Evolutionary conservation across 2,888 invertebrate genomes (phyloP), one percentile per base, ranked within the genome.

Genomic region (Reticulitermes lucifugus): DNA sequence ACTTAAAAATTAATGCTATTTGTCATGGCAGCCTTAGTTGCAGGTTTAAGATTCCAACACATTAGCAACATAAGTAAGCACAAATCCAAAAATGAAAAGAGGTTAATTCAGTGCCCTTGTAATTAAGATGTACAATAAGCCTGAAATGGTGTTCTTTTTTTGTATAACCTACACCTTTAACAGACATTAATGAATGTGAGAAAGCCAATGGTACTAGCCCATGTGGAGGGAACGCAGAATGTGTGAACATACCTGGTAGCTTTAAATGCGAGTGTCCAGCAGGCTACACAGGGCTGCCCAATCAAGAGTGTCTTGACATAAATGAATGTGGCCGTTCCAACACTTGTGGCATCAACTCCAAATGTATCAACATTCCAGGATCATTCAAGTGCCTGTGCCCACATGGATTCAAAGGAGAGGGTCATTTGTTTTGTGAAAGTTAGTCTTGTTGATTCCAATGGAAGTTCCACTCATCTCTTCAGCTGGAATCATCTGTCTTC

Each of bases 351-450:
- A 92, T 93, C 89, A 95, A 96, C 91, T 95, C 96, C 88, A 94
- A 95, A 91, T 97, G 96, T 92, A 94, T 94, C 91, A 97, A 97
- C 91, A 93, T 95, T 83, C 94, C 94, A n/a, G 96, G 96, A 88
- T 94, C 95, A 85, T 96, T 93, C 92, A 94, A 94, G 90, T 96
- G 96, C 91, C 92, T 95, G 87, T 96, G 96, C 90, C 95, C 95
- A 55, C 93, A 93, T 88, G 96, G 96, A 88, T 96, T 95, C 92
- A 93, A 93, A 88, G 96, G 96, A 89, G 94, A 95, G 90, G 95
- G 96, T 89, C 93, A 94, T 89, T 93, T 94, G 88, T 94, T 93
- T 89, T 96, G 96, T 92, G 94, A 95, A 94, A 96, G 96, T 95
- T 94, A 94, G 94, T 93, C 85, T 87, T 89, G 87, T 87, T 84